Percentiles rank a stretch among this genome's conserved stretches.
Evolutionary conservation across 2,888 invertebrate genomes (phyloP).

Genomic region (Odontocerum albicorne): DNA sequence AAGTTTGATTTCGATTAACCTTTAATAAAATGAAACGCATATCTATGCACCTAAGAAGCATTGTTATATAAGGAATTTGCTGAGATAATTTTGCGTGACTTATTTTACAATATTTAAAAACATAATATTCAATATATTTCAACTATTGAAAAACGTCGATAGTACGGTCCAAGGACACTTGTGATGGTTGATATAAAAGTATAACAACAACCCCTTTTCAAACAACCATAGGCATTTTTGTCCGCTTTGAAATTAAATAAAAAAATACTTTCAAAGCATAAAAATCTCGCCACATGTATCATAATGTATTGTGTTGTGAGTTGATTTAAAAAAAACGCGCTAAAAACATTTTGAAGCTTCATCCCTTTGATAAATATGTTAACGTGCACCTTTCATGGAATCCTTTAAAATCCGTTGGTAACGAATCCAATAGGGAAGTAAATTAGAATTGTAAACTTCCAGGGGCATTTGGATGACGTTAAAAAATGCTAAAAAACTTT

Average conservation of each 20-base stretch:
- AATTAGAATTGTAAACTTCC: constrained; percentile 32
- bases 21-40: too few species aligned
- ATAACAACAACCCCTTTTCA: constrained; percentile 31
- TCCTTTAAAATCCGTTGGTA: constrained; percentile 33
- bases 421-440: constrained; percentile 20
- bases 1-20: too few species aligned
- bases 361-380: constrained; percentile 36
- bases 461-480: constrained; percentile 17
- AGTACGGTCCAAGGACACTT: too few species aligned
- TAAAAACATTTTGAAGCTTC: constrained; percentile 30
- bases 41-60: too few species aligned
- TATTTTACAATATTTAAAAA: background rate
- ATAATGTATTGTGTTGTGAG: constrained; percentile 29
- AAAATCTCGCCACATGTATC: constrained; percentile 36
- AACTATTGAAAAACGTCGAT: too few species aligned
- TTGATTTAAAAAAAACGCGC: constrained; percentile 5
- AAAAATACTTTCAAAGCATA: constrained; percentile 27
- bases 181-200: constrained; percentile 4
- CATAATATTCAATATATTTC: too few species aligned
- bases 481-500: constrained; percentile 20
- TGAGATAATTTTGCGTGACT: background rate
- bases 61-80: background rate
- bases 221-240: constrained; percentile 24
- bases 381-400: constrained; percentile 29
- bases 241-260: constrained; percentile 27